A percentile compares a stretch with the other conserved stretches of the same genome.
Conservation (phyloP, 2,888 invertebrate genomes). For the Latrodectus hesperus region DNA sequence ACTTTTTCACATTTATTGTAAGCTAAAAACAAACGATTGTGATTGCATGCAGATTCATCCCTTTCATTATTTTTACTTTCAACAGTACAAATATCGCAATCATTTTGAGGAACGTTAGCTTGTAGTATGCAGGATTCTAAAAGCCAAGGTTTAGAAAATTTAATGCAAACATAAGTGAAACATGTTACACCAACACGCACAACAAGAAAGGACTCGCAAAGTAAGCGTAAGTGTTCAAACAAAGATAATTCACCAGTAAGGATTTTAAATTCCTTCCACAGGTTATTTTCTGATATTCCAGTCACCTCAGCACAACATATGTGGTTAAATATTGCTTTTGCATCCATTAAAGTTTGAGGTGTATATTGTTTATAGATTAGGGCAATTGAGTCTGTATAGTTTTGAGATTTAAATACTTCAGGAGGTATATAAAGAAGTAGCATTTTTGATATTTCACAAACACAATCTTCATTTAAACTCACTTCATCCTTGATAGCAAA, state of each 20-base stretch:
- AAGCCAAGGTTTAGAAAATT: slow-evolving; percentile 31
- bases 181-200: slow-evolving; percentile 28
- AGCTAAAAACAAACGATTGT: not conserved
- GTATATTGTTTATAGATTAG: slow-evolving; percentile 25
- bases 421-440: slow-evolving; percentile 16
- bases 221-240: slow-evolving; percentile 26
- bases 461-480: slow-evolving; percentile 3
- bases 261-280: slow-evolving; percentile 27
- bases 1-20: not conserved
- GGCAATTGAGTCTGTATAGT: not conserved
- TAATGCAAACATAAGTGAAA: slow-evolving; percentile 41
- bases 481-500: not conserved
- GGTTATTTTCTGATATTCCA: slow-evolving; percentile 25
- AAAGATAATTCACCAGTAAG: slow-evolving; percentile 37
- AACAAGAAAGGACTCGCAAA: slow-evolving; percentile 17
- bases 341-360: slow-evolving; percentile 33
- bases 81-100: not conserved
- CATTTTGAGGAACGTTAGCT: not conserved
- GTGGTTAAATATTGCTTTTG: slow-evolving; percentile 30
- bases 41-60: not conserved
- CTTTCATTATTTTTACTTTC: not conserved
- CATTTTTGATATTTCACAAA: slow-evolving; percentile 14
- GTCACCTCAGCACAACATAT: not conserved
- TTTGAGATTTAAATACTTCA: not conserved
- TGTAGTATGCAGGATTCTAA: slow-evolving; percentile 12